These are phyloP conservation scores for Opisthocomus hoazin DNA, from an alignment of 2,113 vertebrate species.

Conservation along the genomic window DNA sequence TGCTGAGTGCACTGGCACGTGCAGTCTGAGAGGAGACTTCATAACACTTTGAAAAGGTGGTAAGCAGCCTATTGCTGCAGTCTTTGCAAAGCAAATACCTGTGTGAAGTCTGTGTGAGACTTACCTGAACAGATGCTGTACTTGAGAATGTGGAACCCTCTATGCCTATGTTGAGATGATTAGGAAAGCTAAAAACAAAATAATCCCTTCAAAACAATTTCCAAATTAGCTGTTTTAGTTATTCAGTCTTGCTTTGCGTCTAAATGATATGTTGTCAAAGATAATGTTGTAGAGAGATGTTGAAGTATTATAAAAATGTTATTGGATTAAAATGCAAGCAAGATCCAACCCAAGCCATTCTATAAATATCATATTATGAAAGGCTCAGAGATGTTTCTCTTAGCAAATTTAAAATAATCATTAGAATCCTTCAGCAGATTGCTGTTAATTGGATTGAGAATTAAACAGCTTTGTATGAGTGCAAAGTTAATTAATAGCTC, in stretches of 20 bases:
- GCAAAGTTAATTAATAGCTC: constrained; percentile 82
- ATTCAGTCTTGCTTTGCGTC: neutral
- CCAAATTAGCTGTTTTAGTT: neutral
- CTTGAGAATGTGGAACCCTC: neutral
- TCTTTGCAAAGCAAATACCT: neutral
- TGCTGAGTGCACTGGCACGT: too few relatives aligned
- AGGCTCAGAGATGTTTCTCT: constrained; percentile 80
- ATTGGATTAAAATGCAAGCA: constrained; percentile 54
- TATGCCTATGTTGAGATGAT: rapidly evolving
- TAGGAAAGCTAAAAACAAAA: neutral
- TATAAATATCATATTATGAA: constrained; percentile 76
- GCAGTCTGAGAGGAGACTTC: neutral
- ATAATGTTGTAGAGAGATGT: neutral
- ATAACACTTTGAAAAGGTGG: neutral
- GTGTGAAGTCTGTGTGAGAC: rapidly evolving
- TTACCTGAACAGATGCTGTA: neutral
- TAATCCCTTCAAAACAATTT: neutral
- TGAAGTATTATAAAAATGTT: constrained; percentile 49
- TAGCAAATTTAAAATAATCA: constrained; percentile 83
- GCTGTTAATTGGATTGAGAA: constrained; percentile 81
- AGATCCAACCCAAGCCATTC: constrained; percentile 55
- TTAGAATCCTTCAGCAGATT: constrained; percentile 82
- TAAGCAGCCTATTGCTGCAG: rapidly evolving
- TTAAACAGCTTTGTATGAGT: constrained; percentile 78
- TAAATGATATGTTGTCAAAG: neutral